Conservation (phyloP, 2,113 vertebrate species). For the Cryptoleucopteryx plumbea region DNA sequence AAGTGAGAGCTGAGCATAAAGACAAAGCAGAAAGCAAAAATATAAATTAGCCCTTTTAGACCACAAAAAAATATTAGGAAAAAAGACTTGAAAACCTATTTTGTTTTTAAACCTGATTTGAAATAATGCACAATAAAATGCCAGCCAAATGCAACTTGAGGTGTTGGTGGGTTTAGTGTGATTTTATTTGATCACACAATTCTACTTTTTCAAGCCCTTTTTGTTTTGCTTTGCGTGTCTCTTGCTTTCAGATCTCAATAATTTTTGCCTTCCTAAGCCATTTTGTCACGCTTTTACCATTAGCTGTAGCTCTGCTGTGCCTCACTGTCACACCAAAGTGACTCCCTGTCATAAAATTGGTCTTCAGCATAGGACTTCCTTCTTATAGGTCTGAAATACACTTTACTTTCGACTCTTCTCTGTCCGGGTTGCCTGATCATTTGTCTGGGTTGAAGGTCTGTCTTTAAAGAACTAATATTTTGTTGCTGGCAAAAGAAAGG, state of each 20-base stretch:
- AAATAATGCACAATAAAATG: not conserved
- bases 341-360: not conserved
- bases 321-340: not conserved
- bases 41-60: not conserved
- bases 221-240: not conserved
- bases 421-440: not conserved
- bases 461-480: slow-evolving; percentile 51
- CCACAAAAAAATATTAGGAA: not conserved
- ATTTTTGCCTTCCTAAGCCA: not conserved
- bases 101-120: not conserved
- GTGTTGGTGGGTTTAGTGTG: not conserved
- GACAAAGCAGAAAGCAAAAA: not conserved
- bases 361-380: not conserved
- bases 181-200: not conserved
- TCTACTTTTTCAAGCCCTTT: not conserved
- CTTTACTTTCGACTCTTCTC: not conserved
- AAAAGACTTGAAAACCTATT: not conserved
- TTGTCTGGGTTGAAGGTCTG: slow-evolving; percentile 43
- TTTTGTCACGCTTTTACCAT: not conserved
- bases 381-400: not conserved
- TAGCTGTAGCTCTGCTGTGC: not conserved
- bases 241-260: not conserved
- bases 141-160: not conserved
- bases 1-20: not conserved
- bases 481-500: slow-evolving; percentile 10